These are phyloP conservation scores for Stichodactyla helianthus DNA, from an alignment of 64 coral and sea anemone genomes.

Conservation along the genomic window DNA sequence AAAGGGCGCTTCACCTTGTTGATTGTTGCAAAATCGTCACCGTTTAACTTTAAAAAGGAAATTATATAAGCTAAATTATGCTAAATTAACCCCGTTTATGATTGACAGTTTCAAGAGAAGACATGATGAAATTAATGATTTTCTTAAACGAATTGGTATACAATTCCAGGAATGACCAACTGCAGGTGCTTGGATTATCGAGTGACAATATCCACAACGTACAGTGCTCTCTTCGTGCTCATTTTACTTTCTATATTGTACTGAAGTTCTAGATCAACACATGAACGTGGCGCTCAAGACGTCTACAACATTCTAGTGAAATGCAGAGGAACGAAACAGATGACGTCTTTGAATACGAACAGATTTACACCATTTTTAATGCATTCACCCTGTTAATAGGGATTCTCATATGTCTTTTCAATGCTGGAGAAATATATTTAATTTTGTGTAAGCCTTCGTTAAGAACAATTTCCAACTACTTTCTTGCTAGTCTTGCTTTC, in stretches of 20 bases:
- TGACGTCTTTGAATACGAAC: background rate
- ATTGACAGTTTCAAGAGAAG: too few relatives aligned
- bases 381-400: constrained; percentile 19
- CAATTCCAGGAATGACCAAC: background rate
- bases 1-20: too few relatives aligned
- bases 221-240: background rate
- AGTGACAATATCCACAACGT: background rate
- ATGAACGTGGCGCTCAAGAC: background rate
- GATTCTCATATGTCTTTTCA: constrained; percentile 20
- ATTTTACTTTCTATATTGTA: background rate
- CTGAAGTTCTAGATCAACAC: background rate
- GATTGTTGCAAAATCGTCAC: too few relatives aligned
- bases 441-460: constrained; percentile 14
- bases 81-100: background rate
- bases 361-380: background rate
- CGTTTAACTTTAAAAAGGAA: too few relatives aligned
- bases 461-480: constrained; percentile 27
- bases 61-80: background rate
- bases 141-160: background rate
- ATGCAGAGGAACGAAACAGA: background rate
- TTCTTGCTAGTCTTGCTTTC: constrained; percentile 34
- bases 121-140: background rate
- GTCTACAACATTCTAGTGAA: background rate
- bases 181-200: background rate
- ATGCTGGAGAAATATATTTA: constrained; percentile 23